These are phyloP conservation scores for Sebastes reedi DNA, from an alignment of 2,797 vertebrate species.

Conservation along the genomic window DNA sequence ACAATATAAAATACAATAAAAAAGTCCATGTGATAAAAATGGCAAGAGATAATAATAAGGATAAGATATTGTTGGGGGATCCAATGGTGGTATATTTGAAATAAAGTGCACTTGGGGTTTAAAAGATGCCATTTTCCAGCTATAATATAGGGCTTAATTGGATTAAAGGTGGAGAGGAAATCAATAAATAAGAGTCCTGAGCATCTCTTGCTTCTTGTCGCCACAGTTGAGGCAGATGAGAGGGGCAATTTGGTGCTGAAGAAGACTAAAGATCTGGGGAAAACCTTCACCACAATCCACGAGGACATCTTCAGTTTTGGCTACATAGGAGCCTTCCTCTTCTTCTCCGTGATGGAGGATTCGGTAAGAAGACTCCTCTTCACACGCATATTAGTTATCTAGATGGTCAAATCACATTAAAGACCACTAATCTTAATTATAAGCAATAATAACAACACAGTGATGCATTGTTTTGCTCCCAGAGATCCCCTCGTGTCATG, in stretches of 20 bases:
- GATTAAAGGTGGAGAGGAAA: neutral
- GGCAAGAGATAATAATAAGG: no score
- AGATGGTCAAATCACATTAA: neutral
- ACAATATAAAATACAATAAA: neutral
- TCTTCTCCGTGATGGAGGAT: constrained; percentile 86
- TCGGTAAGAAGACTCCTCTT: constrained; percentile 55
- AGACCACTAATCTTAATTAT: neutral
- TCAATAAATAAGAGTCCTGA: neutral
- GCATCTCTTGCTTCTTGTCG: neutral
- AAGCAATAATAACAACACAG: neutral
- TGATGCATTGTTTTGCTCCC: neutral
- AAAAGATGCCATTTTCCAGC: neutral
- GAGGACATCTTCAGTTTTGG: constrained; percentile 84
- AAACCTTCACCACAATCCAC: constrained; percentile 77
- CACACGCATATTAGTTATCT: accelerated
- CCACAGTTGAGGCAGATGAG: constrained; percentile 77
- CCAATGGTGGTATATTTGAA: no score
- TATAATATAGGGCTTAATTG: neutral
- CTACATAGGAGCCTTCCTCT: constrained; percentile 84
- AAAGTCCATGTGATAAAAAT: no score
- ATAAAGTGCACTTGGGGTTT: neutral
- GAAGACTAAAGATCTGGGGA: constrained; percentile 81
- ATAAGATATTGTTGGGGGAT: no score
- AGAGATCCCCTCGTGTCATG: constrained; percentile 84
- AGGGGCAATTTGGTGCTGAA: constrained; percentile 80